phyloP scores from a whole-genome alignment of 2,888 invertebrate species.

The Psylliodes chrysocephalus region DNA sequence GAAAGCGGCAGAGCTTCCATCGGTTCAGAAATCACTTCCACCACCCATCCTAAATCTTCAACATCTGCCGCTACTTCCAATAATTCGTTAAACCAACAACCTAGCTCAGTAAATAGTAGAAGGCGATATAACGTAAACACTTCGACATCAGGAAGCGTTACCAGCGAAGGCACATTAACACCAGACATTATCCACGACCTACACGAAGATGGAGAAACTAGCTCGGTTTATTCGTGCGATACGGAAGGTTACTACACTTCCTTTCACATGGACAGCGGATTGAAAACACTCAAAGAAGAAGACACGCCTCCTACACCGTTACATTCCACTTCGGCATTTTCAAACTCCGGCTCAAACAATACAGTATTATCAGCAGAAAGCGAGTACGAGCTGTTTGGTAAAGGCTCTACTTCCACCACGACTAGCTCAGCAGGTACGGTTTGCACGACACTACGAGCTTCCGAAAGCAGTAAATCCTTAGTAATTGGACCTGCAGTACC shows the following conservation, averaged over 20 bases:
- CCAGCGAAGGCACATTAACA: constrained; percentile 85
- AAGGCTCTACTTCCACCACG: constrained; percentile 90
- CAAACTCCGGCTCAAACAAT: constrained; percentile 74
- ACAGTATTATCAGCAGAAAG: constrained; percentile 81
- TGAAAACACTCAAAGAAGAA: constrained; percentile 84
- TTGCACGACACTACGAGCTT: constrained; percentile 82
- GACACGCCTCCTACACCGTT: constrained; percentile 79
- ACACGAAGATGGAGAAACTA: constrained; percentile 86
- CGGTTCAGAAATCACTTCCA: constrained; percentile 82
- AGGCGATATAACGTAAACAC: constrained; percentile 73
- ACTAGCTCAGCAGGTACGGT: constrained; percentile 92
- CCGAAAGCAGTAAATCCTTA: constrained; percentile 72
- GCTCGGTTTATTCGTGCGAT: constrained; percentile 94
- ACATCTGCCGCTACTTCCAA: constrained; percentile 76
- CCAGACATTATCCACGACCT: constrained; percentile 84
- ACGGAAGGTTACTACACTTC: constrained; percentile 98
- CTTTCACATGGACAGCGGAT: constrained; percentile 95
- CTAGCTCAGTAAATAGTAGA: constrained; percentile 76
- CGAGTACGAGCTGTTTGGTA: constrained; percentile 91
- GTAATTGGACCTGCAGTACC: constrained; percentile 81
- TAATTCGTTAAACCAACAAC: constrained; percentile 73
- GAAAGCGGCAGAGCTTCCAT: constrained; percentile 88
- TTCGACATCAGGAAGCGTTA: constrained; percentile 84
- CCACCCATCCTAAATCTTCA: constrained; percentile 77
- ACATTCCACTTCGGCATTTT: constrained; percentile 76